These are phyloP conservation scores for Mystacornis crossleyi DNA, from an alignment of 2,113 vertebrate species.

Conservation along the genomic window DNA sequence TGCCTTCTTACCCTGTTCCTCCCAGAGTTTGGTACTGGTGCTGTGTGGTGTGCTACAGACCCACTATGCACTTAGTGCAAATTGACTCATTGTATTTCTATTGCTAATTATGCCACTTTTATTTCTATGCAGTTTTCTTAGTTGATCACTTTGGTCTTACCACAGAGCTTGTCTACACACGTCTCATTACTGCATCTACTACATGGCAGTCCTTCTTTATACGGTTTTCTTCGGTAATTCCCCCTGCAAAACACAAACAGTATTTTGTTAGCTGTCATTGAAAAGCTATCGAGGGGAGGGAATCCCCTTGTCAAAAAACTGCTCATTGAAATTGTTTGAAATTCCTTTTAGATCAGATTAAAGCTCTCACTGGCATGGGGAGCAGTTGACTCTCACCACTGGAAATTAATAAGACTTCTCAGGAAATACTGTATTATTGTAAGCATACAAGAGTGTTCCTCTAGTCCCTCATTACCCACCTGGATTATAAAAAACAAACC, in stretches of 20 bases:
- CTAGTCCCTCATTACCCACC: not conserved
- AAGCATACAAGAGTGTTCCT: not conserved
- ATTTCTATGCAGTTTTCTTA: not conserved
- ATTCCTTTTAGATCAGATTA: not conserved
- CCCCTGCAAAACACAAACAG: conserved; percentile 59
- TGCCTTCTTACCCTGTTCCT: not conserved
- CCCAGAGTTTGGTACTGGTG: not conserved
- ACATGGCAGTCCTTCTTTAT: conserved; percentile 59
- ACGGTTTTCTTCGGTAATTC: conserved; percentile 71
- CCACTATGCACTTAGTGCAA: not conserved
- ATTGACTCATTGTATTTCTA: not conserved
- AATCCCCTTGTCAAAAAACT: not conserved
- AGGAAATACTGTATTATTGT: not conserved
- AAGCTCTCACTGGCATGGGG: not conserved
- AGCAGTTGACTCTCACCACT: not conserved
- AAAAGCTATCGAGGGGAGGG: not conserved
- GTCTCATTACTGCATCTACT: conserved; percentile 58
- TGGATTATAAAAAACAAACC: not conserved
- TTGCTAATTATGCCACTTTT: not conserved
- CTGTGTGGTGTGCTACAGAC: not conserved
- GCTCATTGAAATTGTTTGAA: not conserved
- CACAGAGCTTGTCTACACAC: conserved; percentile 68
- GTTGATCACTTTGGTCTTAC: conserved; percentile 50
- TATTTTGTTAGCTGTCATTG: not conserved
- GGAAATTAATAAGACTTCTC: not conserved